phyloP scores from a whole-genome alignment of 2,113 vertebrate species.

The Callopanchax toddi region DNA sequence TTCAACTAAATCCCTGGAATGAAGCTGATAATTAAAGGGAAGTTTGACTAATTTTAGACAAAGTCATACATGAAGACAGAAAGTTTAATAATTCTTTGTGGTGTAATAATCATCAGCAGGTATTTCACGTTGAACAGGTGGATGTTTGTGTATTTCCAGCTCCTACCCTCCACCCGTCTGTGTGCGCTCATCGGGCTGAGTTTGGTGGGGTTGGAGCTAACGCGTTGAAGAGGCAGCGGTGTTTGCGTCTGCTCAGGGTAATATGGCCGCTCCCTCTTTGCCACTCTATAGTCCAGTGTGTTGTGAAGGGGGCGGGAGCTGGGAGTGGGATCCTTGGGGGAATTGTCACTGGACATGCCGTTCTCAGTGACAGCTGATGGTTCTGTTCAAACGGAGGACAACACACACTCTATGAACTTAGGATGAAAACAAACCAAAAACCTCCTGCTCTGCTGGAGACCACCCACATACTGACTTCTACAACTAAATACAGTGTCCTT shows the following conservation, averaged over 20 bases:
- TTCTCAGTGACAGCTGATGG: constrained; percentile 74
- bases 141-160: not conserved
- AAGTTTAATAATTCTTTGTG: too few species aligned
- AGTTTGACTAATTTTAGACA: too few species aligned
- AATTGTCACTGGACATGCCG: constrained; percentile 59
- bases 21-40: too few species aligned
- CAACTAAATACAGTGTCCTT: not conserved
- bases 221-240: constrained; percentile 71
- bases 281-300: constrained; percentile 56
- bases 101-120: not conserved
- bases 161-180: constrained; percentile 88
- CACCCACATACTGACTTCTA: too few species aligned
- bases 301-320: constrained; percentile 46
- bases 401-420: too few species aligned
- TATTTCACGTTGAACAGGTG: not conserved
- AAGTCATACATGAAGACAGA: too few species aligned
- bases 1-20: too few species aligned
- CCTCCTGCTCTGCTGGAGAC: not conserved
- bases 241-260: constrained; percentile 63
- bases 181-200: constrained; percentile 77
- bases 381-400: constrained; percentile 52
- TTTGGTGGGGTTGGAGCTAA: constrained; percentile 81
- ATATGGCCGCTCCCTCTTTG: constrained; percentile 68
- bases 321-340: constrained; percentile 42
- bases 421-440: not conserved